Evolutionary conservation across 2,113 vertebrate genomes (phyloP).

Genomic region (Neolamprologus sp.): DNA sequence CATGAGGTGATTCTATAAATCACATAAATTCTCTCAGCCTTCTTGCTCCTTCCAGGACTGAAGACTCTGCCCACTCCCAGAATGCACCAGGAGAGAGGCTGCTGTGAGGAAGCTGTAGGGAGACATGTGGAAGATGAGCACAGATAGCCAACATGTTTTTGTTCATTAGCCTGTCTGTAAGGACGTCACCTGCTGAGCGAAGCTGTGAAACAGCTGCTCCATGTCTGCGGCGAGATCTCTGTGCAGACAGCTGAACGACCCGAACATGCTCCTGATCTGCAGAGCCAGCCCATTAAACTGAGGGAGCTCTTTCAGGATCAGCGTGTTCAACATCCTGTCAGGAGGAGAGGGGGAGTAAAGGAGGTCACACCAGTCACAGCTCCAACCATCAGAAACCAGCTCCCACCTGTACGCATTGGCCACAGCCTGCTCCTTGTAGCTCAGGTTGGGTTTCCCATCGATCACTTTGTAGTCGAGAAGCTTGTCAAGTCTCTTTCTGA

Average conservation of each 20-base stretch:
- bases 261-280: constrained; percentile 75
- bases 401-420: constrained; percentile 77
- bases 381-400: neutral
- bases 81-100: constrained; percentile 69
- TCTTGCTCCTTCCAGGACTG: constrained; percentile 53
- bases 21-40: constrained; percentile 69
- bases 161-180: neutral
- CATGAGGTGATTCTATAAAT: neutral
- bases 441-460: constrained; percentile 78
- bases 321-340: constrained; percentile 78
- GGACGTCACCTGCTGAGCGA: constrained; percentile 64
- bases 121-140: neutral
- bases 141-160: neutral
- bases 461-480: constrained; percentile 85
- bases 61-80: constrained; percentile 77
- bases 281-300: constrained; percentile 72
- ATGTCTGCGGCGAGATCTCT: constrained; percentile 77
- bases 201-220: constrained; percentile 70
- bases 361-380: neutral
- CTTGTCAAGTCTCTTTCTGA: constrained; percentile 87
- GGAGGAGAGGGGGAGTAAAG: neutral
- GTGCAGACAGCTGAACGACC: constrained; percentile 75
- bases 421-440: constrained; percentile 79
- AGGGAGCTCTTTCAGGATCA: constrained; percentile 85
- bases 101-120: constrained; percentile 78